Percentiles rank a stretch among this genome's conserved stretches.
Conservation (phyloP, 1,140 invertebrate species). For the Diplogasteroides magnus region DNA sequence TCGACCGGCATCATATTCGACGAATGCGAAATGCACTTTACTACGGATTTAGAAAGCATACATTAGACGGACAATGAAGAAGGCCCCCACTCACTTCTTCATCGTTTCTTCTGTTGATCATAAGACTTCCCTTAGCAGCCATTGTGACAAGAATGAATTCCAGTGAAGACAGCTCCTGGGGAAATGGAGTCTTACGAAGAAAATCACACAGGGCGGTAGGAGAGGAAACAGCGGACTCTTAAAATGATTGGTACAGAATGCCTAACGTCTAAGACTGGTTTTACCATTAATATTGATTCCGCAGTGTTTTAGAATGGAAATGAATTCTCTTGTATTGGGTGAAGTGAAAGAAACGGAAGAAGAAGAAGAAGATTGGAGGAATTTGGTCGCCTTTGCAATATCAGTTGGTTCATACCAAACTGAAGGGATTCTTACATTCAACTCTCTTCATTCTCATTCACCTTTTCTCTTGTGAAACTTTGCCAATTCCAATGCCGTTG, state of each 20-base stretch:
- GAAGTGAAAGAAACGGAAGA: conserved; percentile 29
- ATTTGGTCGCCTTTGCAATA: conserved; percentile 37
- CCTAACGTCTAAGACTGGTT: not conserved
- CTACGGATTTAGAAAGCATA: too few species aligned
- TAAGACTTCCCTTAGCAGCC: not conserved
- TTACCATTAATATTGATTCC: conserved; percentile 10
- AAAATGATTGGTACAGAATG: not conserved
- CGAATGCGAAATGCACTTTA: too few species aligned
- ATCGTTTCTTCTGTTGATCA: not conserved
- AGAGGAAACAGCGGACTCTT: not conserved
- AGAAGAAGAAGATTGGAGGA: conserved; percentile 33
- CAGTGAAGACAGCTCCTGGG: not conserved
- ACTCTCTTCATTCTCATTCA: not conserved
- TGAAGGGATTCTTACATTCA: conserved; percentile 13
- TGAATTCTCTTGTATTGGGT: conserved; percentile 43
- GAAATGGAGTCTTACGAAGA: not conserved
- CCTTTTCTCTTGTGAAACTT: conserved; percentile 19
- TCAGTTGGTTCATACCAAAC: conserved; percentile 53
- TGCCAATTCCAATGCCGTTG: conserved; percentile 17
- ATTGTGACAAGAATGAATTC: not conserved
- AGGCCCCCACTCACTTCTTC: too few species aligned
- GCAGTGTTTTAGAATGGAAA: not conserved
- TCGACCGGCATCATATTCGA: too few species aligned
- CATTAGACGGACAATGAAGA: too few species aligned
- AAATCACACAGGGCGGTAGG: not conserved